phyloP scores from a whole-genome alignment of 1,140 invertebrate genomes.

The Pogonomyrmex californicus region DNA sequence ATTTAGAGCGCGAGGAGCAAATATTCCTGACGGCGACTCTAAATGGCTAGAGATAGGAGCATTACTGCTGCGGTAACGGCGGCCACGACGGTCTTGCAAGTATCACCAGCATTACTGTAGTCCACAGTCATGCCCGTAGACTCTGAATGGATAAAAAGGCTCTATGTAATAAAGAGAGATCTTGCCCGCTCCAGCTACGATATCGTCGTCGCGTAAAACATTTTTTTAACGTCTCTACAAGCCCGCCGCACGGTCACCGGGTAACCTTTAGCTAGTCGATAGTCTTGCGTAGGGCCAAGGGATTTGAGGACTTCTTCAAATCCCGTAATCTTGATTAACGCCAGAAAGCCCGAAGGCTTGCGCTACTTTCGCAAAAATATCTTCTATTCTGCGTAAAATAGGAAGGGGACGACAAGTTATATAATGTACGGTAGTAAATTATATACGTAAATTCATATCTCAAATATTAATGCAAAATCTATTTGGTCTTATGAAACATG shows the following conservation, averaged over 20 bases:
- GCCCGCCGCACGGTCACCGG: slow-evolving; percentile 39
- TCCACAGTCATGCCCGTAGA: slow-evolving; percentile 82
- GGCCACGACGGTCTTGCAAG: slow-evolving; percentile 83
- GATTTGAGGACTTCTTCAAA: slow-evolving; percentile 53
- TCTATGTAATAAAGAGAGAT: slow-evolving; percentile 48
- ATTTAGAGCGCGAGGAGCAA: slow-evolving; percentile 69
- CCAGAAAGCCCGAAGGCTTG: slow-evolving; percentile 15
- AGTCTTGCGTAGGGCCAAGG: slow-evolving; percentile 46
- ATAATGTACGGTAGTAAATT: background rate
- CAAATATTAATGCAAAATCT: background rate
- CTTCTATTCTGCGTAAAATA: background rate
- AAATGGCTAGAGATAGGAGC: slow-evolving; percentile 83
- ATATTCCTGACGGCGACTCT: slow-evolving; percentile 77
- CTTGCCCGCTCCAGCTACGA: slow-evolving; percentile 12
- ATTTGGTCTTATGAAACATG: background rate
- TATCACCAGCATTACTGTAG: slow-evolving; percentile 83
- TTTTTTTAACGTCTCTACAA: slow-evolving; percentile 31
- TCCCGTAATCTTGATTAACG: slow-evolving; percentile 50
- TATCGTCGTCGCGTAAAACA: slow-evolving; percentile 31
- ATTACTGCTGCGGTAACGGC: slow-evolving; percentile 83
- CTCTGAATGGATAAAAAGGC: slow-evolving; percentile 85
- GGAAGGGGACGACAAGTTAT: background rate
- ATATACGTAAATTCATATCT: background rate
- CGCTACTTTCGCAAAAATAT: slow-evolving; percentile 9
- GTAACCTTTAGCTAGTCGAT: slow-evolving; percentile 49